Evolutionary conservation across 2,113 vertebrate genomes (phyloP), one percentile per base, ranked within the genome.

Genomic region (Elaphurus davidianus): DNA sequence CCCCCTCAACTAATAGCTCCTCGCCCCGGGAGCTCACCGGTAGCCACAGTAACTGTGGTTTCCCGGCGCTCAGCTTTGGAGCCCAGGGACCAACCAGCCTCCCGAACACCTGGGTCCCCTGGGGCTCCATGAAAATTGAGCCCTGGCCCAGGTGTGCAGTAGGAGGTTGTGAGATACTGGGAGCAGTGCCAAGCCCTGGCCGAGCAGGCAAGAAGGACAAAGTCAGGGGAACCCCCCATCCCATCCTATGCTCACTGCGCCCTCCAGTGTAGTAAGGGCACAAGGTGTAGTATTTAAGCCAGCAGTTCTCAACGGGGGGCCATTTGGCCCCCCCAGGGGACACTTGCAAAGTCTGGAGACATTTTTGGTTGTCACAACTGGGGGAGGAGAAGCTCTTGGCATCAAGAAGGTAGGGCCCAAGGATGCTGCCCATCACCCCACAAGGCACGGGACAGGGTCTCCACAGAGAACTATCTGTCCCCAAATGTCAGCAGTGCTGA

Each of bases 41-140:
- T 98, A 40, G 0, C 96, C 92, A 90, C 23, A 47, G 97, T 94
- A 98, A 97, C 97, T 27, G 45, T 0, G 23, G 90, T 87, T 97
- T 96, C 87, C 50, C 23, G 55, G 96, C 0, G 2, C 91, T 90
- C 19, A 8, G 90, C 11, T 0, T 13, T 27, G 50, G 96, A 57
- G 54, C 90, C 87, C 1, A 1, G 97, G 96, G 97, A 96, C 64
- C 87, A 85, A 92, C 47, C 97, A 47, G 84, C 17, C 47, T 97
- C 87, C 90, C 3, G 1, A 60, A 60, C 84, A 96, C 55, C 45
- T 64, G 57, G 59, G 52, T 91, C 76, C 87, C 94, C 28, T 4
- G 81, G n/a, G 98, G 62, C 52, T 67, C 76, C 14, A 0, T 40
- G 95, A 88, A 85, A 98, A 47, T 1, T 50, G 92, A 98, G 64